Conservation (phyloP, 2,113 vertebrate genomes). For the Cyphomyrus plagiostoma region DNA sequence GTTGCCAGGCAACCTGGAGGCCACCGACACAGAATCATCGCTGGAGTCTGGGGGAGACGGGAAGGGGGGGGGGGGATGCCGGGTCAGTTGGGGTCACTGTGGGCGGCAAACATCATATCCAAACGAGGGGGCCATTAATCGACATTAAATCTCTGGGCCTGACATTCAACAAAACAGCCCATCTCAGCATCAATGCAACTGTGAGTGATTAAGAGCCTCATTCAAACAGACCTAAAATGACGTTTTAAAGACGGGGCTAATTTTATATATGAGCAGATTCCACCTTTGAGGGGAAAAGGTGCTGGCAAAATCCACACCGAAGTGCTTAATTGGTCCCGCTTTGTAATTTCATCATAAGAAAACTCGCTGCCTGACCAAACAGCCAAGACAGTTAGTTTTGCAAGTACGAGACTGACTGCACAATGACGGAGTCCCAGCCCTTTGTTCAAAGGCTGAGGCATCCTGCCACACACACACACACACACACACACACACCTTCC, state of each 20-base stretch:
- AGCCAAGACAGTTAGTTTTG: conserved; percentile 9
- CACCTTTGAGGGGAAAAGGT: background rate
- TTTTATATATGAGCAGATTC: background rate
- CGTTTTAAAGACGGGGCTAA: conserved; percentile 2
- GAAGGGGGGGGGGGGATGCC: background rate
- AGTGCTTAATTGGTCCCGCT: conserved; percentile 8
- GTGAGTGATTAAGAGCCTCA: conserved; percentile 18
- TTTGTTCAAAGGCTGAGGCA: background rate
- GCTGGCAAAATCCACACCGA: background rate
- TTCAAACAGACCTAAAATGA: conserved; percentile 8
- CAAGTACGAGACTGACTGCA: background rate
- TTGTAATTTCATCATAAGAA: conserved; percentile 5
- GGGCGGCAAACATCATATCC: background rate
- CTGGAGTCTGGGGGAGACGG: conserved; percentile 52
- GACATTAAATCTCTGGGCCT: background rate
- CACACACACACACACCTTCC: conserved; percentile 51
- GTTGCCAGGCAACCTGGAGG: conserved; percentile 53
- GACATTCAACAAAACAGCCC: background rate
- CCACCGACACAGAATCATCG: conserved; percentile 53
- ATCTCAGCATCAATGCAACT: background rate
- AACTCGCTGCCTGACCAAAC: conserved; percentile 9
- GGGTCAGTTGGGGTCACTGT: background rate
- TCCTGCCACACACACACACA: background rate
- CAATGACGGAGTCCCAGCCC: background rate
- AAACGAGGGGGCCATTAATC: background rate